These are phyloP conservation scores for Nothobranchius kuhntae DNA, from an alignment of 2,113 vertebrate genomes.

Conservation along the genomic window DNA sequence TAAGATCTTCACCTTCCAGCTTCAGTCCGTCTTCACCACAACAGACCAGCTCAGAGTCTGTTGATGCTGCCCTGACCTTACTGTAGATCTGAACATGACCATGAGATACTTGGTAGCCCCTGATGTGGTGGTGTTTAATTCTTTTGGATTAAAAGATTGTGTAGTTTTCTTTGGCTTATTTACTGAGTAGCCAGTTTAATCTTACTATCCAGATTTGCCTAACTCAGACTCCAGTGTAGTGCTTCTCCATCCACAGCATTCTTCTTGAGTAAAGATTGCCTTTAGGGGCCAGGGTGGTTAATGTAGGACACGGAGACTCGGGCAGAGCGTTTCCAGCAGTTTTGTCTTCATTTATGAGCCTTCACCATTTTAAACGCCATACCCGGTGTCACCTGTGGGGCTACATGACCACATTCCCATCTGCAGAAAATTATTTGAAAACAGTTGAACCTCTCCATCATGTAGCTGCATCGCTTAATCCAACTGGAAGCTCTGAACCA, in stretches of 20 bases:
- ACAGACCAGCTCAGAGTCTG: no score
- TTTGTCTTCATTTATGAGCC: slow-evolving; percentile 67
- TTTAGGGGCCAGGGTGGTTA: slow-evolving; percentile 35
- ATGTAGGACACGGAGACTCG: slow-evolving; percentile 38
- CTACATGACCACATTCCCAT: slow-evolving; percentile 25
- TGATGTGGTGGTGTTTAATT: no score
- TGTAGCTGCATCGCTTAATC: slow-evolving; percentile 9
- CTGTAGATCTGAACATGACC: no score
- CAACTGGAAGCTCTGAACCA: slow-evolving; percentile 60
- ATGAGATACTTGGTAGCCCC: no score
- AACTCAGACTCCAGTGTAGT: slow-evolving; percentile 66
- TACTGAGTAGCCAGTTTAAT: slow-evolving; percentile 42
- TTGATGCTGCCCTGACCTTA: no score
- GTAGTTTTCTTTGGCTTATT: not conserved
- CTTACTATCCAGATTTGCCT: slow-evolving; percentile 45
- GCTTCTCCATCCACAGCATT: slow-evolving; percentile 67
- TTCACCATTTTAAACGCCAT: slow-evolving; percentile 52
- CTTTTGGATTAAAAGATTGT: no score
- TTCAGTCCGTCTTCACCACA: no score
- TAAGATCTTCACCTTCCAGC: no score
- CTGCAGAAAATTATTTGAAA: slow-evolving; percentile 10
- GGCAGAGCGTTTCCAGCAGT: slow-evolving; percentile 67
- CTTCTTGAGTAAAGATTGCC: slow-evolving; percentile 53
- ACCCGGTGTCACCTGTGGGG: slow-evolving; percentile 46
- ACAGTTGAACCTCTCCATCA: not conserved